Base-by-base conservation (phyloP, 2,797 vertebrate genomes). In the Ctenosaura bakeri region DNA sequence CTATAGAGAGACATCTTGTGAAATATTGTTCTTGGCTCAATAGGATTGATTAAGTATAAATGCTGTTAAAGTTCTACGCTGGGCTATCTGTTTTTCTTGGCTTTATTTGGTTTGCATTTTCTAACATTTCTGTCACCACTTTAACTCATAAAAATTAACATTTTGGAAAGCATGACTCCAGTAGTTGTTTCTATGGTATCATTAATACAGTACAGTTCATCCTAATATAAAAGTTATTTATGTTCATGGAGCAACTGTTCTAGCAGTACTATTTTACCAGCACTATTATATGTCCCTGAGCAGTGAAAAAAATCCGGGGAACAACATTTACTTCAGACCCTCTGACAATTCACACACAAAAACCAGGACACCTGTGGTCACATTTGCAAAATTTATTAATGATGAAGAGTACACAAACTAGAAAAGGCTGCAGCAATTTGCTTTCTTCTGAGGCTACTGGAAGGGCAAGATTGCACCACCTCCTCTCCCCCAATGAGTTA, bases 11-110 rank as follows among this genome's bases (percentile, higher is more conserved):
- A 46, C 6, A 29, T 69, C 38, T 35, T 50, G 69, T 86, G 10
- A 90, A 86, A 74, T 81, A 90, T 86, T 90, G 52, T 86, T 62
- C 54, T 62, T 35, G 38, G 42, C 12, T 86, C 84, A 86, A 85
- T 71, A 90, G 38, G 73, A 86, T 50, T 74, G 52, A 86, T 86
- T 81, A 73, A 59, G 13, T 54, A 50, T 74, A 86, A 81, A 74
- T 74, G 29, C 80, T 83, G 26, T 80, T 80, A 74, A 24, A 73
- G 22, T 35, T 73, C 50, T 69, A 59, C 38, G 73, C 16, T 76
- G 26, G 76, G 52, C 8, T 42, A 26, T 54, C 66, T 56, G 66
- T 74, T 86, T 46, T 80, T n/a, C 74, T 85, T 38, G 24, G 59
- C 62, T 83, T 79, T 35, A 42, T 46, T 86, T 13, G 4, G 54